phyloP scores from a whole-genome alignment of 2,113 vertebrate genomes.

The Heliornis fulica region DNA sequence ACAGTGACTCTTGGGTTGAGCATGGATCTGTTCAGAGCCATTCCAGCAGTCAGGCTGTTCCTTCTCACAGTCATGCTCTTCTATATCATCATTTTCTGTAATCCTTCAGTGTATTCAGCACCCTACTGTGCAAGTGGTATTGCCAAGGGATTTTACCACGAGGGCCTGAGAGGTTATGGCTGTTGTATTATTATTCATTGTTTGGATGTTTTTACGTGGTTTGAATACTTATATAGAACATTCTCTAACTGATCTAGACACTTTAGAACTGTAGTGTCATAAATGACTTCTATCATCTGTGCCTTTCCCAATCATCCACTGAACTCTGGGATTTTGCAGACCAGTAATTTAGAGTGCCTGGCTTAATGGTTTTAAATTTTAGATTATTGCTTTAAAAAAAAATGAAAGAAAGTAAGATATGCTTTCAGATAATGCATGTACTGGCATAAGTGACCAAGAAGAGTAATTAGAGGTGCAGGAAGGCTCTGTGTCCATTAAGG shows the following conservation, averaged over 20 bases:
- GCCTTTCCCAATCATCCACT: not conserved
- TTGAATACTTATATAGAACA: not conserved
- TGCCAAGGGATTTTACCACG: not conserved
- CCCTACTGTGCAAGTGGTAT: not conserved
- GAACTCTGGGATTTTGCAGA: not conserved
- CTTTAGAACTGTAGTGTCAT: not conserved
- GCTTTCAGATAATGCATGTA: slow-evolving; percentile 16
- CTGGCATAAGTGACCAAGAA: slow-evolving; percentile 2
- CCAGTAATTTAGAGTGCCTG: not conserved
- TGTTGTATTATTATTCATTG: not conserved
- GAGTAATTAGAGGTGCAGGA: not conserved
- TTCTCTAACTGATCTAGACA: not conserved
- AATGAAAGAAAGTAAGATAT: not conserved
- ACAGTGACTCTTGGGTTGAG: not conserved
- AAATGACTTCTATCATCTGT: not conserved
- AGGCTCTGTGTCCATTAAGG: slow-evolving; percentile 12
- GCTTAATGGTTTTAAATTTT: slow-evolving; percentile 5
- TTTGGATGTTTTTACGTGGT: not conserved
- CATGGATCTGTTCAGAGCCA: not conserved
- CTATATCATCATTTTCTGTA: not conserved
- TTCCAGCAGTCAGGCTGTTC: not conserved
- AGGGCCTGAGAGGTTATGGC: not conserved
- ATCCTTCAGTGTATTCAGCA: not conserved
- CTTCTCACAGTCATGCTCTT: not conserved
- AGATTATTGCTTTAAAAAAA: slow-evolving; percentile 10